phyloP scores from a whole-genome alignment of 2,888 invertebrate species.

The Scaeva pyrastri region DNA sequence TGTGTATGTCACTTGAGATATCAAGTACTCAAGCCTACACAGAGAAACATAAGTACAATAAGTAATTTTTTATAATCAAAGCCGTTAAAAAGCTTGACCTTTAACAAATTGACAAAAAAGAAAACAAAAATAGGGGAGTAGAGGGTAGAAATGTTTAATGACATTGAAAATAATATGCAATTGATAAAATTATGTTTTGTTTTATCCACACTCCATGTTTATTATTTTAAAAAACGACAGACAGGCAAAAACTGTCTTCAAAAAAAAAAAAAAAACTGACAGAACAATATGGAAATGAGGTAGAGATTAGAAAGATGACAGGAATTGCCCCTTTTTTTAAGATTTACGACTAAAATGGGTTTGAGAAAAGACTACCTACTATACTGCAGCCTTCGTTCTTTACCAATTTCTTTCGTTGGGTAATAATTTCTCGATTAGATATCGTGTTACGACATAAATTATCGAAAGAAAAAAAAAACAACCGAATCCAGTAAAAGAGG shows the following conservation, averaged over 20 bases:
- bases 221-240: neutral
- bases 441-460: slow-evolving; percentile 63
- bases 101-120: neutral
- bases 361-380: slow-evolving; percentile 8
- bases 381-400: slow-evolving; percentile 35
- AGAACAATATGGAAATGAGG: neutral
- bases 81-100: neutral
- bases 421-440: slow-evolving; percentile 65
- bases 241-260: too few species aligned
- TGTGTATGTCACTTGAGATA: slow-evolving; percentile 38
- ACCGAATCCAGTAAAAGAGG: neutral
- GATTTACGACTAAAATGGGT: slow-evolving; percentile 62
- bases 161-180: slow-evolving; percentile 48
- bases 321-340: slow-evolving; percentile 23
- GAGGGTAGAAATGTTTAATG: slow-evolving; percentile 50
- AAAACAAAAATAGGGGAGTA: neutral
- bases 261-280: neutral
- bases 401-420: slow-evolving; percentile 35
- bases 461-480: slow-evolving; percentile 31
- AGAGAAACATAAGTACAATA: slow-evolving; percentile 34
- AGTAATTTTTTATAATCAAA: slow-evolving; percentile 6
- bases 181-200: slow-evolving; percentile 1
- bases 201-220: neutral
- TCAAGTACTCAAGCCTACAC: slow-evolving; percentile 24
- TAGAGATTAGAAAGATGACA: slow-evolving; percentile 42